These are phyloP conservation scores for Apocrypta bakeri DNA, from an alignment of 1,140 invertebrate species.

Conservation along the genomic window DNA sequence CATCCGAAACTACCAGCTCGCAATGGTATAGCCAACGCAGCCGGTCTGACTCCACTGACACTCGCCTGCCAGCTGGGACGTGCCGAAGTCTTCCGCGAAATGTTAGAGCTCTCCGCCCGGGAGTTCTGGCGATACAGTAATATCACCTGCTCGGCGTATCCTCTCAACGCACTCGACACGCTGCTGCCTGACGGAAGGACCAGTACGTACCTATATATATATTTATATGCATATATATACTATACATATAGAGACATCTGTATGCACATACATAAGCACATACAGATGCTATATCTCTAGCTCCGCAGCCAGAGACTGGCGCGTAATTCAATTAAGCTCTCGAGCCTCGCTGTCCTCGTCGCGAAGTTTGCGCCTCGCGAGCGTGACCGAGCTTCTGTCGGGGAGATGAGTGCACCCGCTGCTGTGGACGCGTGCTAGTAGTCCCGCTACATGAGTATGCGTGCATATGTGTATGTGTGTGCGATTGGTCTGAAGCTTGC, in stretches of 20 bases:
- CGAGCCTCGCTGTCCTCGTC: not conserved
- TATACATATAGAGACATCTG: not conserved
- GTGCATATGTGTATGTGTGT: not conserved
- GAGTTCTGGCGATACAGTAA: slow-evolving; percentile 99
- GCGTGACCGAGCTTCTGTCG: slow-evolving; percentile 13
- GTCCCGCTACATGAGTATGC: not conserved
- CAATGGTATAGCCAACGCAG: slow-evolving; percentile 89
- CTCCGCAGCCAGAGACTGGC: not conserved
- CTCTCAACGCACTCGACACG: slow-evolving; percentile 96
- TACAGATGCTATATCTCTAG: too few relatives aligned
- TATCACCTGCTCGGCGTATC: slow-evolving; percentile 99
- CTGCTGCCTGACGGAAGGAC: slow-evolving; percentile 94
- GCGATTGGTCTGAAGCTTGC: not conserved
- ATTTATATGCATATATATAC: too few relatives aligned
- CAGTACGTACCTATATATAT: slow-evolving; percentile 79
- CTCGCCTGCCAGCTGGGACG: slow-evolving; percentile 96
- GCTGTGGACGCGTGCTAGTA: too few relatives aligned
- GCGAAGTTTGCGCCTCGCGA: not conserved
- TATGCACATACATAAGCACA: too few relatives aligned
- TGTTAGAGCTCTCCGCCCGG: slow-evolving; percentile 95
- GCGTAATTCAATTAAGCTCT: slow-evolving; percentile 5
- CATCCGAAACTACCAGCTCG: slow-evolving; percentile 95
- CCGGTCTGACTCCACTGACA: slow-evolving; percentile 95
- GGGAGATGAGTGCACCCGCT: not conserved
- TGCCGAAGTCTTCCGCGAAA: slow-evolving; percentile 96